Base-by-base conservation (phyloP, 2,888 invertebrate genomes). In the Pristionchus maxplancki region DNA sequence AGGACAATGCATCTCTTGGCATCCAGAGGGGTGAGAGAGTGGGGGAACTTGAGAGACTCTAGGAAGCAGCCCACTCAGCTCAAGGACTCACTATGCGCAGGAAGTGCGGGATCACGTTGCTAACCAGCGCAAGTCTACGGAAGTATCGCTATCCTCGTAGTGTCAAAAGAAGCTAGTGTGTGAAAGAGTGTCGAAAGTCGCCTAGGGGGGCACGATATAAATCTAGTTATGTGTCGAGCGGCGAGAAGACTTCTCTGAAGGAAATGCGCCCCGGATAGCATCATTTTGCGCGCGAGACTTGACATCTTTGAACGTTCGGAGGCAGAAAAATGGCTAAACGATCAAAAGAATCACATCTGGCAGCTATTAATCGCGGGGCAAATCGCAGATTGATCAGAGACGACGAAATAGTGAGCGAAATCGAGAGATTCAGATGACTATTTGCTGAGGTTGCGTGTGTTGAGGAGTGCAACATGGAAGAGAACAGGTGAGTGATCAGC, bases 161-260 rank as follows among this genome's bases (percentile, higher is more conserved):
- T 24, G 31, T 34, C 34, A 53, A 31, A n/a, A 62, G 84, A 62
- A n/a, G 28, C 17, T 24, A 50, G 20, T 44, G 44, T 48, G 40
- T n/a, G 28, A n/a, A 85, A 62, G 44, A 64, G 58, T 31, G 64
- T 48, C 44, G 85, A 64, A 31, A 58, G 82, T 50, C 40, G 37
- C 62, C 44, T 48, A 3, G 20, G 82, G 34, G 82, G 50, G 31
- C 71, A 71, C 53, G 82, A 50, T 82, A 82, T 58, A 82, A 53
- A 58, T 50, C 53, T 40, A 53, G 82, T 53, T 58, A 82, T 15
- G 53, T n/a, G 37, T n/a, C 44, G 50, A 15, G 48, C 28, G 53
- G n/a, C 9, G 78, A 78, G 28, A n/a, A 15, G 20, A 11, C 37
- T 20, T 67, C 31, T 0, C 67, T 31, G 34, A 67, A 74, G 40